These are phyloP conservation scores for Acanthaster planci DNA, from an alignment of 35 echinoderm and acorn worm genomes.

Conservation along the genomic window DNA sequence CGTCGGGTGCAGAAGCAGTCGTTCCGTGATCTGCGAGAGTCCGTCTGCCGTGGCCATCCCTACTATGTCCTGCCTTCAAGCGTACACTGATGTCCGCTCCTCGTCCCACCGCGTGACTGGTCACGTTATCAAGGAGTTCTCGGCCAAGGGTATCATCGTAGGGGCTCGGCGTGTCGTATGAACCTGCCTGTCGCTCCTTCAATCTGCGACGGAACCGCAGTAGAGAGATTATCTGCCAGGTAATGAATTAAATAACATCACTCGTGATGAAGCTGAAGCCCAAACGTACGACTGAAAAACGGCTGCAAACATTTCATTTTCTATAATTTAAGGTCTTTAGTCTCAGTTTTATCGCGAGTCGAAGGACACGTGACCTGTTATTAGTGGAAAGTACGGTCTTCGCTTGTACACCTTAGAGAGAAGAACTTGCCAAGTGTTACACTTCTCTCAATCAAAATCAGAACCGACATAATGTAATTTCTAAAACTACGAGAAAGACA, in stretches of 20 bases:
- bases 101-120: conserved; percentile 5
- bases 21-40: neutral
- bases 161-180: neutral
- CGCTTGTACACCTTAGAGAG: no score
- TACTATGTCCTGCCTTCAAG: neutral
- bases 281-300: neutral
- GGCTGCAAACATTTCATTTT: neutral
- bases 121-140: conserved; percentile 14
- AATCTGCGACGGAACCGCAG: neutral
- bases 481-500: no score
- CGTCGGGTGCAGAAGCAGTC: neutral
- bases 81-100: neutral
- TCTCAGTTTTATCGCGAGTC: no score
- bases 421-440: no score
- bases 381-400: no score
- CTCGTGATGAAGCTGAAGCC: neutral
- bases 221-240: neutral
- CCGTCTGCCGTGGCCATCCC: no score
- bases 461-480: no score
- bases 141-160: neutral
- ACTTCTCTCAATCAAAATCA: no score
- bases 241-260: conserved; percentile 6
- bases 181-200: neutral
- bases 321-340: no score
- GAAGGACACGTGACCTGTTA: no score